A percentile compares a stretch with the other conserved stretches of the same genome.
phyloP scores from a whole-genome alignment of 2,888 invertebrate species.

The Pseudococcus viburni region DNA sequence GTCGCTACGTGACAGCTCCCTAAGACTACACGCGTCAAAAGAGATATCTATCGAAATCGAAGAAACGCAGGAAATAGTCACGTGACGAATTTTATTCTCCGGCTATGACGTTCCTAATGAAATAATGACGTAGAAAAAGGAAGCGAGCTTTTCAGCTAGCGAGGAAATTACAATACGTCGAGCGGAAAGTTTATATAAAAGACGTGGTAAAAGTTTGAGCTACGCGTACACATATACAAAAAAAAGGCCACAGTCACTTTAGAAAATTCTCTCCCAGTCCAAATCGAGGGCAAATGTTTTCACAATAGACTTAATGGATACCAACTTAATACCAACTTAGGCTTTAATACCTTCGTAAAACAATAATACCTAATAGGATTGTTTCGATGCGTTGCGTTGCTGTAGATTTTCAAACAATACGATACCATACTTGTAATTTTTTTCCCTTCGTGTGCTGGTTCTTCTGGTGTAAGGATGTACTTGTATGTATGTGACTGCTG shows the following conservation, averaged over 20 bases:
- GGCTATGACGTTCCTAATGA: conserved; percentile 22
- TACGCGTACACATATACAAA: background rate
- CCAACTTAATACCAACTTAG: conserved; percentile 50
- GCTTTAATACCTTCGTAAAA: conserved; percentile 53
- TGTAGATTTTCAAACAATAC: conserved; percentile 9
- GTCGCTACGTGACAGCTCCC: conserved; percentile 10
- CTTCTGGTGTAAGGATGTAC: background rate
- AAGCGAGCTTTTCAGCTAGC: background rate
- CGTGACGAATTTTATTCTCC: conserved; percentile 29
- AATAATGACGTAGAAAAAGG: conserved; percentile 34
- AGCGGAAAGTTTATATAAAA: conserved; percentile 41
- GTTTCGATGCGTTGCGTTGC: background rate
- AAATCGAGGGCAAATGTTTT: conserved; percentile 41
- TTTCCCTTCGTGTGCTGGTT: background rate
- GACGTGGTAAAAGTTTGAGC: conserved; percentile 36
- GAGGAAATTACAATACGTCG: conserved; percentile 47
- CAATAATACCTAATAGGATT: conserved; percentile 49
- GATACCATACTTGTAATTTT: conserved; percentile 22
- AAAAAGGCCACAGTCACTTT: conserved; percentile 31
- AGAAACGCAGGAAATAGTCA: conserved; percentile 39
- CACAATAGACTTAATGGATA: conserved; percentile 46
- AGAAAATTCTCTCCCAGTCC: background rate
- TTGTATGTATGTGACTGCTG: background rate
- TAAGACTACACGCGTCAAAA: background rate
- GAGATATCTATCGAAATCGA: conserved; percentile 43